These are phyloP conservation scores for Agrochola circellaris DNA, from an alignment of 2,888 invertebrate genomes.

Conservation along the genomic window DNA sequence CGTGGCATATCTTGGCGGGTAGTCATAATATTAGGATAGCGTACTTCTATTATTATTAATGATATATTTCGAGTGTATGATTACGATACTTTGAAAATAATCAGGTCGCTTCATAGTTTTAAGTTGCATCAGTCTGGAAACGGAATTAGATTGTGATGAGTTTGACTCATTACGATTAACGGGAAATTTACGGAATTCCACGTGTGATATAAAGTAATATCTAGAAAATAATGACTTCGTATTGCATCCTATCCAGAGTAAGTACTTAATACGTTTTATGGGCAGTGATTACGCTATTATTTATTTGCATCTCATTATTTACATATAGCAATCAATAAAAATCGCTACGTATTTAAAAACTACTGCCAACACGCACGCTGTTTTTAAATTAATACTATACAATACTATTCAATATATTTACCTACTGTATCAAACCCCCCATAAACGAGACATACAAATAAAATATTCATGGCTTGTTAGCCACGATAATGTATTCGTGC, in stretches of 20 bases:
- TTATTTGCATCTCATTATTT: no score
- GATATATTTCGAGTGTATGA: conserved; percentile 32
- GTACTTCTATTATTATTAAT: conserved; percentile 20
- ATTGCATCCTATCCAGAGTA: not conserved
- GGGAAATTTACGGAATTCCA: conserved; percentile 38
- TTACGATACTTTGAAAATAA: conserved; percentile 39
- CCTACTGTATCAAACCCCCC: conserved; percentile 30
- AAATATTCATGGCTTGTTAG: conserved; percentile 75
- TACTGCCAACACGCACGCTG: not conserved
- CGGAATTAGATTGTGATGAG: conserved; percentile 24
- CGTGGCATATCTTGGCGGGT: conserved; percentile 32
- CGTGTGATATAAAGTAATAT: conserved; percentile 2
- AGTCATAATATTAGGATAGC: conserved; percentile 49
- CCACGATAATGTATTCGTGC: conserved; percentile 68
- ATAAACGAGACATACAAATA: conserved; percentile 63
- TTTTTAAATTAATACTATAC: conserved; percentile 23
- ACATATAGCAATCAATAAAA: conserved; percentile 7
- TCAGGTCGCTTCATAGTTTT: conserved; percentile 41
- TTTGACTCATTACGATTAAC: conserved; percentile 25
- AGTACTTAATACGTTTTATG: not conserved
- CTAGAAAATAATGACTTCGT: not conserved
- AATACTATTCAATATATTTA: not conserved
- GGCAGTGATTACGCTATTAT: conserved; percentile 11
- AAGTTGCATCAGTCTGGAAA: conserved; percentile 32
- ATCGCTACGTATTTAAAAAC: not conserved